Percentiles rank a stretch among this genome's conserved stretches.
Evolutionary conservation across 1,140 invertebrate genomes (phyloP).

Genomic region (Scaptomyza montana): DNA sequence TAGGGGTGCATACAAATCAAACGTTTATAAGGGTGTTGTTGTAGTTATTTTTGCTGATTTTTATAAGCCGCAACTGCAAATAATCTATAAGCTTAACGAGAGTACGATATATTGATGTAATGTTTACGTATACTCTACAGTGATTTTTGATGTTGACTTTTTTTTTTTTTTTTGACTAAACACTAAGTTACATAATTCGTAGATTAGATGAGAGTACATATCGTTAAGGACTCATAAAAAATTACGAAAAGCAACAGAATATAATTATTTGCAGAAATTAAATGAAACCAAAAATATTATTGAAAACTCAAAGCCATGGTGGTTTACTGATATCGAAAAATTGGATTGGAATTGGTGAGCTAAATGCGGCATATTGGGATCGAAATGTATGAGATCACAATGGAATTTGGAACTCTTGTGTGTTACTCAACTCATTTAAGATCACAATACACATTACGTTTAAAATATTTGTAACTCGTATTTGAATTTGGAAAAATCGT

Average conservation of each 20-base stretch:
- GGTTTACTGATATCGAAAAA: slow-evolving; percentile 45
- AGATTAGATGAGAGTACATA: slow-evolving; percentile 43
- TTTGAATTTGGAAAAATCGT: slow-evolving; percentile 64
- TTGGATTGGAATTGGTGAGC: slow-evolving; percentile 10
- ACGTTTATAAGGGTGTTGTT: slow-evolving; percentile 52
- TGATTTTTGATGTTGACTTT: slow-evolving; percentile 38
- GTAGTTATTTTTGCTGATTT: slow-evolving; percentile 35
- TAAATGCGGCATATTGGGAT: slow-evolving; percentile 53
- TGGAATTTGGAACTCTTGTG: slow-evolving; percentile 41
- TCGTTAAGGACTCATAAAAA: slow-evolving; percentile 63
- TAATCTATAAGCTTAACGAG: slow-evolving; percentile 61
- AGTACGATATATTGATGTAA: slow-evolving; percentile 43
- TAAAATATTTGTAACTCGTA: slow-evolving; percentile 23
- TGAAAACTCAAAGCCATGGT: slow-evolving; percentile 73
- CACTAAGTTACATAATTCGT: slow-evolving; percentile 64
- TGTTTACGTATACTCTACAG: slow-evolving; percentile 39
- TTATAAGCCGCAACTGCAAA: slow-evolving; percentile 66
- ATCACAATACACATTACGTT: slow-evolving; percentile 57
- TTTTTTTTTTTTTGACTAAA: slow-evolving; percentile 43
- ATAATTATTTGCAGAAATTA: slow-evolving; percentile 73
- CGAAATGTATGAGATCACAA: slow-evolving; percentile 21
- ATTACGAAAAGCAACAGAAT: slow-evolving; percentile 77
- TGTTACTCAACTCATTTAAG: slow-evolving; percentile 31
- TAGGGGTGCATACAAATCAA: slow-evolving; percentile 70
- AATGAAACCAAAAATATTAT: slow-evolving; percentile 69